Percentiles rank a stretch among this genome's conserved stretches.
Evolutionary conservation across 2,888 invertebrate species (phyloP).

Genomic region (Ceramica pisi): DNA sequence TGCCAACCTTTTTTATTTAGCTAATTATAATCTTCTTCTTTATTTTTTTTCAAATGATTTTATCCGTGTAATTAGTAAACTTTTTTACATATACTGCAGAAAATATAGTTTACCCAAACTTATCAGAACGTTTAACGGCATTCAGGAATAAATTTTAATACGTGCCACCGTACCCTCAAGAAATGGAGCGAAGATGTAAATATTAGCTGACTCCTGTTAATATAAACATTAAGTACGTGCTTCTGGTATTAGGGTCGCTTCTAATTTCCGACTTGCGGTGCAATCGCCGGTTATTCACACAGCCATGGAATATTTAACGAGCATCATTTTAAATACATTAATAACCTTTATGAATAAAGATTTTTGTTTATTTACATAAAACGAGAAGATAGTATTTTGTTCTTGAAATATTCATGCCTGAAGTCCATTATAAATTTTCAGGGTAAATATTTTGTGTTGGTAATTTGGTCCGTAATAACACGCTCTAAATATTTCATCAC

Average conservation of each 20-base stretch:
- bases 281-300: slow-evolving; percentile 15
- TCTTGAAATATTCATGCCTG: not conserved
- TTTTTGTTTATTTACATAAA: slow-evolving; percentile 12
- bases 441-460: too few species aligned
- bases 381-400: not conserved
- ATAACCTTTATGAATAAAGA: slow-evolving; percentile 7
- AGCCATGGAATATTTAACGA: slow-evolving; percentile 51
- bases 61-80: not conserved
- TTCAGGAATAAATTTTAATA: slow-evolving; percentile 2
- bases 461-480: too few species aligned
- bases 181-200: slow-evolving; percentile 28
- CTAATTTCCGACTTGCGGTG: slow-evolving; percentile 54
- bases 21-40: too few species aligned
- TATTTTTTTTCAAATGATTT: too few species aligned
- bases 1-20: too few species aligned
- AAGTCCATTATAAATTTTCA: rapidly evolving
- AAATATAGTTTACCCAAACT: not conserved
- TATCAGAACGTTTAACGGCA: not conserved
- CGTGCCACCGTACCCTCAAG: not conserved
- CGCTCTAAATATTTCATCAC: too few species aligned
- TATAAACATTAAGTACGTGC: slow-evolving; percentile 56
- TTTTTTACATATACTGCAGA: not conserved
- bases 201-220: slow-evolving; percentile 46
- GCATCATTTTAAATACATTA: slow-evolving; percentile 43
- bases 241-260: slow-evolving; percentile 31